These are phyloP conservation scores for Hedya salicella DNA, from an alignment of 2,888 invertebrate genomes.

Conservation along the genomic window DNA sequence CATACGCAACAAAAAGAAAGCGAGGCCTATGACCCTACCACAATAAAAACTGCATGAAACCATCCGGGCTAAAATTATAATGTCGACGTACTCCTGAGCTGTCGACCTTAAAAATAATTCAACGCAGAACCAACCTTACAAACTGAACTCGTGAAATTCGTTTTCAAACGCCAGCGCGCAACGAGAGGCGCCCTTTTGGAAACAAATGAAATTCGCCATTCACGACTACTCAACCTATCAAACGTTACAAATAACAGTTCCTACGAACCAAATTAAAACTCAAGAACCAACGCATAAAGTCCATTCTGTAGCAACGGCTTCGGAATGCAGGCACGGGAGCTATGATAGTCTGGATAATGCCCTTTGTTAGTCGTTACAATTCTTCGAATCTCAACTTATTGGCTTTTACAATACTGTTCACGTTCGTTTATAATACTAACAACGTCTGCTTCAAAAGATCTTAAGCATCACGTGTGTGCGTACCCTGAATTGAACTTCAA, in stretches of 20 bases:
- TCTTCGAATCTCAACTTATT: conserved; percentile 67
- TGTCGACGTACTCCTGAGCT: conserved; percentile 74
- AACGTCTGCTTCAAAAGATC: conserved; percentile 42
- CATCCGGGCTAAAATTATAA: conserved; percentile 81
- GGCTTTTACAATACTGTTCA: conserved; percentile 62
- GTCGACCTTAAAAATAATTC: conserved; percentile 62
- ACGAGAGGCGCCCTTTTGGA: conserved; percentile 59
- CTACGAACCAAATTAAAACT: conserved; percentile 50
- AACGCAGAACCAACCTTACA: conserved; percentile 55
- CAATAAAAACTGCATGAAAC: conserved; percentile 82
- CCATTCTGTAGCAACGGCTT: conserved; percentile 50
- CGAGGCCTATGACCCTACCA: conserved; percentile 77
- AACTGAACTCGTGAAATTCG: conserved; percentile 44
- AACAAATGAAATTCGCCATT: conserved; percentile 65
- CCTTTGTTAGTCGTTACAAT: conserved; percentile 59
- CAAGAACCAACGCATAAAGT: conserved; percentile 49
- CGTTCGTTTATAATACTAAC: conserved; percentile 54
- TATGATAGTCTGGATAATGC: conserved; percentile 69
- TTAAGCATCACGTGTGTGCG: conserved; percentile 42
- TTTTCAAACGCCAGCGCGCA: conserved; percentile 46
- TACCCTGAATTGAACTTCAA: conserved; percentile 46
- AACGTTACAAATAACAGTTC: conserved; percentile 55
- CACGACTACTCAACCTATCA: conserved; percentile 57
- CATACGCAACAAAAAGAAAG: conserved; percentile 65
- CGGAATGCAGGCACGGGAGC: conserved; percentile 56